A percentile compares a stretch with the other conserved stretches of the same genome.
phyloP scores from a whole-genome alignment of 1,140 invertebrate genomes.

The Solenopsis fugax region DNA sequence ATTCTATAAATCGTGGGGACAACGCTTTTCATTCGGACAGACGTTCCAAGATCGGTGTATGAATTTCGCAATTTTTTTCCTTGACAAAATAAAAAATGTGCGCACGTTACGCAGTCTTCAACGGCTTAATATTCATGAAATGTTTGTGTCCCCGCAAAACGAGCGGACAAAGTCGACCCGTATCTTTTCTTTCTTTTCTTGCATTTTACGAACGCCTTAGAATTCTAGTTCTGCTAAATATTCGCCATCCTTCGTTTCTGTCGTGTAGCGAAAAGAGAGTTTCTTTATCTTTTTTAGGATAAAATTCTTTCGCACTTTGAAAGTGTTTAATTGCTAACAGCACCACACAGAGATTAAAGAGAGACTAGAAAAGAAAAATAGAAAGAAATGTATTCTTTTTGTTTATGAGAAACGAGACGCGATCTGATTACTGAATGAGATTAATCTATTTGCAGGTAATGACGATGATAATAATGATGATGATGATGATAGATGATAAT shows the following conservation, averaged over 20 bases:
- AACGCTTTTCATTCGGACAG: slow-evolving; percentile 64
- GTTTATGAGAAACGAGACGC: slow-evolving; percentile 53
- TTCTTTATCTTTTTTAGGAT: slow-evolving; percentile 33
- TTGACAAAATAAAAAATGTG: slow-evolving; percentile 48
- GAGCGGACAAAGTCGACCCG: not conserved
- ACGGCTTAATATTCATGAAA: slow-evolving; percentile 29
- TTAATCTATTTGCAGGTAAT: slow-evolving; percentile 6
- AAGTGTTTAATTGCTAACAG: slow-evolving; percentile 71
- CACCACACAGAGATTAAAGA: slow-evolving; percentile 71
- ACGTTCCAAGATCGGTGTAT: slow-evolving; percentile 60
- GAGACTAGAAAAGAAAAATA: slow-evolving; percentile 73
- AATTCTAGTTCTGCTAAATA: slow-evolving; percentile 49
- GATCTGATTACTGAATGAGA: slow-evolving; percentile 44
- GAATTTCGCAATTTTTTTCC: slow-evolving; percentile 58
- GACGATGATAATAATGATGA: slow-evolving; percentile 23
- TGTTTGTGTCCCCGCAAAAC: slow-evolving; percentile 36
- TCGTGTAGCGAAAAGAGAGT: slow-evolving; percentile 45
- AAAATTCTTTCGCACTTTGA: slow-evolving; percentile 64
- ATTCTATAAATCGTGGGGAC: slow-evolving; percentile 80
- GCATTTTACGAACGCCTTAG: slow-evolving; percentile 20
- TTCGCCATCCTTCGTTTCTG: slow-evolving; percentile 42
- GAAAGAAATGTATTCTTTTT: slow-evolving; percentile 64
- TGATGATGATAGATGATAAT: slow-evolving; percentile 1
- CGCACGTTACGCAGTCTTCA: slow-evolving; percentile 33
- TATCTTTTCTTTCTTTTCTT: slow-evolving; percentile 20